phyloP scores from a whole-genome alignment of 2,888 invertebrate species.

The Xiphydria camelus region DNA sequence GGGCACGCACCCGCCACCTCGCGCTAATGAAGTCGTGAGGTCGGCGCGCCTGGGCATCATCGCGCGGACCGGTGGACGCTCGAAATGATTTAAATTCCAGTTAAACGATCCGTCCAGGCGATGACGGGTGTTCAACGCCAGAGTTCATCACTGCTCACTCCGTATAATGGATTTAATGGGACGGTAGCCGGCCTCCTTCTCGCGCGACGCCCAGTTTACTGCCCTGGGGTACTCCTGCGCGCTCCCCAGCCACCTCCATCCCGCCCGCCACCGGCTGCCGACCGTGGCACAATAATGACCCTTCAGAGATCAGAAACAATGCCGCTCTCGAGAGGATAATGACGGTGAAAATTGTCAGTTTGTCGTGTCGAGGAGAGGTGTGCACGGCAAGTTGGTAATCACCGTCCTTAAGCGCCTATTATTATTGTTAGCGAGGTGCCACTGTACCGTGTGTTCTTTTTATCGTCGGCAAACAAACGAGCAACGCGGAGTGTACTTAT shows the following conservation, averaged over 20 bases:
- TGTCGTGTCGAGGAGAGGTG: conserved; percentile 36
- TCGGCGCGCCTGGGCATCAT: neutral
- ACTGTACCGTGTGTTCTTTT: neutral
- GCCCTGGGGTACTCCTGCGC: neutral
- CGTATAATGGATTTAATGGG: conserved; percentile 50
- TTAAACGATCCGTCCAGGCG: conserved; percentile 39
- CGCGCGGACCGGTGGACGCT: conserved; percentile 5
- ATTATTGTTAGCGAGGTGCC: conserved; percentile 19
- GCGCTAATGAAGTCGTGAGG: conserved; percentile 48
- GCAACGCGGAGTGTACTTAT: neutral
- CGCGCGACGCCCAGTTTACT: neutral
- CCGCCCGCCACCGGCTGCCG: too few relatives aligned
- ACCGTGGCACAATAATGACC: conserved; percentile 35
- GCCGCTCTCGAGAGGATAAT: conserved; percentile 40
- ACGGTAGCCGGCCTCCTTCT: conserved; percentile 28
- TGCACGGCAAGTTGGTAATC: conserved; percentile 37
- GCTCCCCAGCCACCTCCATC: too few relatives aligned
- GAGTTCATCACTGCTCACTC: conserved; percentile 37
- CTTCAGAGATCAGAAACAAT: conserved; percentile 43
- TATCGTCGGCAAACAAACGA: neutral
- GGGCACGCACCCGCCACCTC: too few relatives aligned
- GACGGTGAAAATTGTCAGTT: conserved; percentile 45
- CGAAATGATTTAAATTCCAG: conserved; percentile 47
- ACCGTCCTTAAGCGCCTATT: conserved; percentile 31
- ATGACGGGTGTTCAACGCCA: conserved; percentile 13